Percentiles rank a stretch among this genome's conserved stretches.
These are phyloP conservation scores for Folsomia candida DNA, from an alignment of 2,888 invertebrate genomes.

Conservation along the genomic window DNA sequence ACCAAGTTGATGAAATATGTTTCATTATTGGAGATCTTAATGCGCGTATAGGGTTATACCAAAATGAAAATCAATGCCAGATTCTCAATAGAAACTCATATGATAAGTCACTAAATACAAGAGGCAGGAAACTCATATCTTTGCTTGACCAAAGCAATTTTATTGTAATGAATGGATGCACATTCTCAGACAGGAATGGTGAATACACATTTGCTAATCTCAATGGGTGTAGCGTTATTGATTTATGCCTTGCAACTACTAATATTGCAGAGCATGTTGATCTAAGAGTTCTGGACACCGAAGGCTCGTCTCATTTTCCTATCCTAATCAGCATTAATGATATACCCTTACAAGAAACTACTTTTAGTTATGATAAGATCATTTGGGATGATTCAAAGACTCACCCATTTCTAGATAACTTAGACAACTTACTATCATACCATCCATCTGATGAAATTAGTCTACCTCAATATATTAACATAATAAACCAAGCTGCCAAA, in stretches of 20 bases:
- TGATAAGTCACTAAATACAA: not conserved
- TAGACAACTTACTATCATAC: not conserved
- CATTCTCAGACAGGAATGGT: conserved; percentile 11
- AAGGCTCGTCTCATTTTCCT: conserved; percentile 7
- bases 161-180: conserved; percentile 10
- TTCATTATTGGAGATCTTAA: conserved; percentile 14
- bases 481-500: not conserved
- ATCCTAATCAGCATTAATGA: not conserved
- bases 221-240: conserved; percentile 1
- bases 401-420: not conserved
- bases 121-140: not conserved
- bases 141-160: not conserved
- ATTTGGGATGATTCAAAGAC: not conserved
- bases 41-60: conserved; percentile 14
- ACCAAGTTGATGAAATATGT: no score
- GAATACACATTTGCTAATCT: conserved; percentile 10
- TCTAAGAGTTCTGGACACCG: not conserved
- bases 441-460: not conserved
- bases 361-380: not conserved
- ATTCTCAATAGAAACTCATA: not conserved
- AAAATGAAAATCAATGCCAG: not conserved
- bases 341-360: not conserved
- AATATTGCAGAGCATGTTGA: not conserved
- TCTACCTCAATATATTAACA: not conserved
- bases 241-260: not conserved